These are phyloP conservation scores for Adelges cooleyi DNA, from an alignment of 1,140 invertebrate genomes.

Conservation along the genomic window DNA sequence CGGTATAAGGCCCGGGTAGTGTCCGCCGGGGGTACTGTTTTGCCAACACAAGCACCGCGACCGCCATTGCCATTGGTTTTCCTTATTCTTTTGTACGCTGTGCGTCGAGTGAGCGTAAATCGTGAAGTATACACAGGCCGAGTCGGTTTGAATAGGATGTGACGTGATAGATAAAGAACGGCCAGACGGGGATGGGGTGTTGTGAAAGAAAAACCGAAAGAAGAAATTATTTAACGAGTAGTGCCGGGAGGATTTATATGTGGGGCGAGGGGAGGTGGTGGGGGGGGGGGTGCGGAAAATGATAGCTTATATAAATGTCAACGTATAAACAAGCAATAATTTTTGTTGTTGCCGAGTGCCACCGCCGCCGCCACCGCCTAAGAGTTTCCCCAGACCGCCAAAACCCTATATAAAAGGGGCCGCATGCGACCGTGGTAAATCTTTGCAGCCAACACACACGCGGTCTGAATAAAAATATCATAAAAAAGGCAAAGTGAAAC, in stretches of 20 bases:
- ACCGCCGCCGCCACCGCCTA: background rate
- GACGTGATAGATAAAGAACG: too few species aligned
- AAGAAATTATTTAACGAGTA: slow-evolving; percentile 29
- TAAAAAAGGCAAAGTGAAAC: slow-evolving; percentile 23
- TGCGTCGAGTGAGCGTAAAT: background rate
- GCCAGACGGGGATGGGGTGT: background rate
- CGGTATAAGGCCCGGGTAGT: background rate
- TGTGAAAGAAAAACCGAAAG: background rate
- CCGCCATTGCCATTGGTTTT: too few species aligned
- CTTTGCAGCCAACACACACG: slow-evolving; percentile 1
- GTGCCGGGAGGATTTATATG: slow-evolving; percentile 12
- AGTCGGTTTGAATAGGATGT: too few species aligned
- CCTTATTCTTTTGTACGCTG: slow-evolving; percentile 4
- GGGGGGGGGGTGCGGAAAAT: too few species aligned
- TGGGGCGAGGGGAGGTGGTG: too few species aligned
- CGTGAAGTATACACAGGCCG: background rate
- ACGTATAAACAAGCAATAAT: slow-evolving; percentile 28
- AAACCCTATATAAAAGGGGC: background rate
- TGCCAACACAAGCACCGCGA: too few species aligned
- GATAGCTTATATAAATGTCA: slow-evolving; percentile 27
- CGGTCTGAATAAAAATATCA: slow-evolving; percentile 25
- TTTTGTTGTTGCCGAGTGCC: background rate
- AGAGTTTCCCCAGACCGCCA: background rate
- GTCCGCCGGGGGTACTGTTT: slow-evolving; percentile 16
- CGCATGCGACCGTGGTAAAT: slow-evolving; percentile 1